Percentiles rank a stretch among this genome's conserved stretches.
Conservation (phyloP, 2,113 vertebrate species). For the Tachysurus vachellii region DNA sequence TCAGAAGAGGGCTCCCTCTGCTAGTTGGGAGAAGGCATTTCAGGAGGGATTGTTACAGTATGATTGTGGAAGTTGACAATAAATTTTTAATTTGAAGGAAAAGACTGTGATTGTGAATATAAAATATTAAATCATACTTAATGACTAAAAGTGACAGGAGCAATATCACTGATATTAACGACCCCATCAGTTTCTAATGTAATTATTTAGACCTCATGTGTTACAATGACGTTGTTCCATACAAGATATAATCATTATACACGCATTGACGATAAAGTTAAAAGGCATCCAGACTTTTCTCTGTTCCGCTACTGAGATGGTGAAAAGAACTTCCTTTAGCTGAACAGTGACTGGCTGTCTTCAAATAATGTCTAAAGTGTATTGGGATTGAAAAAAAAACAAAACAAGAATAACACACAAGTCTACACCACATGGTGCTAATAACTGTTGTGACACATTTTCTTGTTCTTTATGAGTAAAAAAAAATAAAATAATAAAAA, state of each 20-base stretch:
- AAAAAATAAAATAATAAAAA: not conserved
- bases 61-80: too few relatives aligned
- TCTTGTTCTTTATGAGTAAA: not conserved
- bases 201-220: not conserved
- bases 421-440: slow-evolving; percentile 1
- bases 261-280: too few relatives aligned
- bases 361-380: too few relatives aligned
- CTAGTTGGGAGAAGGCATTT: too few relatives aligned
- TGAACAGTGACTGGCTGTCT: too few relatives aligned
- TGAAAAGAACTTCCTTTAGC: too few relatives aligned
- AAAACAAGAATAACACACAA: not conserved
- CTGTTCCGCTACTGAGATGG: too few relatives aligned
- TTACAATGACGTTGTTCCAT: not conserved
- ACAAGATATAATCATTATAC: not conserved
- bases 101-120: not conserved
- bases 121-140: not conserved
- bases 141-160: not conserved
- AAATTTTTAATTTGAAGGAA: not conserved
- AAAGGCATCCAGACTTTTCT: too few relatives aligned
- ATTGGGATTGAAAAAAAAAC: not conserved
- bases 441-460: not conserved
- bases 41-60: too few relatives aligned
- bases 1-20: too few relatives aligned
- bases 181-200: not conserved
- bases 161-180: not conserved